These are phyloP conservation scores for Aspiorhynchus laticeps DNA, from an alignment of 2,113 vertebrate genomes.

Conservation along the genomic window DNA sequence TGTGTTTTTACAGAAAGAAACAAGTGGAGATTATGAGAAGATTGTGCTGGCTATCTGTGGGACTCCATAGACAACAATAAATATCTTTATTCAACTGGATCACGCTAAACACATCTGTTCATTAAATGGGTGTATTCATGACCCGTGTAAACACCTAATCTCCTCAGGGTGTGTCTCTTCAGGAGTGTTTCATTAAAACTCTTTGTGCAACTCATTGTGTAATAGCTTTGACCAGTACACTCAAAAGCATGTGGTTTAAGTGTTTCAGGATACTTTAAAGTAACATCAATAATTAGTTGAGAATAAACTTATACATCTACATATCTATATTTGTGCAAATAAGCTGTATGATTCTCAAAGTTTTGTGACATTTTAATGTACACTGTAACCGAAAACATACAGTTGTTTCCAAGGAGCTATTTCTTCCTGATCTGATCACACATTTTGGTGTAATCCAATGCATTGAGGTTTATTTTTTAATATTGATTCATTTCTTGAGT, in stretches of 20 bases:
- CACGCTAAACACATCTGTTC: neutral
- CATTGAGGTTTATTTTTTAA: neutral
- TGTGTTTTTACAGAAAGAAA: slow-evolving; percentile 80
- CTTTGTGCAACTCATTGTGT: neutral
- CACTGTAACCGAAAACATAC: neutral
- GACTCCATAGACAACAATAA: slow-evolving; percentile 25
- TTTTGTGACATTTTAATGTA: neutral
- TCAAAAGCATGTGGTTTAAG: neutral
- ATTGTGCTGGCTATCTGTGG: slow-evolving; percentile 85
- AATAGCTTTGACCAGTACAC: neutral
- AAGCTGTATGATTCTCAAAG: neutral
- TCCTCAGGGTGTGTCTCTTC: neutral
- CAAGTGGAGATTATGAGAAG: slow-evolving; percentile 83
- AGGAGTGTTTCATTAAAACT: neutral
- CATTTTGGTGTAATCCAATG: no score
- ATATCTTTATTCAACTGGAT: neutral
- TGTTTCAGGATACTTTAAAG: neutral
- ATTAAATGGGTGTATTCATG: neutral
- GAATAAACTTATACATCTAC: neutral
- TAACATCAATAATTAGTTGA: neutral
- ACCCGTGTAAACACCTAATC: neutral
- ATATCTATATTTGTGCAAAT: neutral
- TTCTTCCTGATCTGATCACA: no score
- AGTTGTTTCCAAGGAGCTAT: neutral
- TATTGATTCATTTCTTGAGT: neutral